Evolutionary conservation across 2,113 vertebrate species (phyloP).

Genomic region (Lipophrys pholis): DNA sequence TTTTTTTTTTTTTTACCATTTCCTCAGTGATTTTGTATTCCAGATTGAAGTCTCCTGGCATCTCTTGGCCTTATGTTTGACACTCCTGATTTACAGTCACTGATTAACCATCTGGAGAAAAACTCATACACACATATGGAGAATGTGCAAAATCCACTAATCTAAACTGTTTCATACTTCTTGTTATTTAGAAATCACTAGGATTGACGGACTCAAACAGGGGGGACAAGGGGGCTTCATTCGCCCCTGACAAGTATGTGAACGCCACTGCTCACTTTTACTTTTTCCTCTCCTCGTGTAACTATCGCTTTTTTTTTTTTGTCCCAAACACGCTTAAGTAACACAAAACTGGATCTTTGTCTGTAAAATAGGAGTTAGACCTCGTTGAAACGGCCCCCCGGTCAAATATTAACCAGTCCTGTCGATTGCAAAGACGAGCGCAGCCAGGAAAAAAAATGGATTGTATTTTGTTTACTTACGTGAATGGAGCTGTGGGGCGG

Average conservation of each 20-base stretch:
- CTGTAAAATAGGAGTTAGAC: neutral
- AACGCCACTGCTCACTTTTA: conserved; percentile 4
- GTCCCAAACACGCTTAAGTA: neutral
- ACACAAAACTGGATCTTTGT: neutral
- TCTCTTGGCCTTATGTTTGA: no score
- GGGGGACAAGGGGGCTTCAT: neutral
- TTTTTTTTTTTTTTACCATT: no score
- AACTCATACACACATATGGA: no score
- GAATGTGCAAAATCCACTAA: no score
- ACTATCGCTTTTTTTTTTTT: neutral
- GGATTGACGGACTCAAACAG: neutral
- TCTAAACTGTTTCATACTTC: no score
- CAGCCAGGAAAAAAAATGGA: neutral
- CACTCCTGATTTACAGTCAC: no score
- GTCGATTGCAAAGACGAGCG: conserved; percentile 8
- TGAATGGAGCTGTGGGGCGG: conserved; percentile 47
- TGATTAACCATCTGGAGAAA: no score
- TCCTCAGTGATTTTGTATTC: no score
- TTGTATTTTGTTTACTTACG: conserved; percentile 66
- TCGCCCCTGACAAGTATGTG: neutral
- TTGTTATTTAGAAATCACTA: no score
- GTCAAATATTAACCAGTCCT: conserved; percentile 47
- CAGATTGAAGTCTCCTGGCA: no score
- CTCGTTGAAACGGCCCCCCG: neutral
- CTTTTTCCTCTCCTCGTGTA: neutral